Evolutionary conservation across 2,113 vertebrate species (phyloP).

Genomic region (Phocoena sinus): DNA sequence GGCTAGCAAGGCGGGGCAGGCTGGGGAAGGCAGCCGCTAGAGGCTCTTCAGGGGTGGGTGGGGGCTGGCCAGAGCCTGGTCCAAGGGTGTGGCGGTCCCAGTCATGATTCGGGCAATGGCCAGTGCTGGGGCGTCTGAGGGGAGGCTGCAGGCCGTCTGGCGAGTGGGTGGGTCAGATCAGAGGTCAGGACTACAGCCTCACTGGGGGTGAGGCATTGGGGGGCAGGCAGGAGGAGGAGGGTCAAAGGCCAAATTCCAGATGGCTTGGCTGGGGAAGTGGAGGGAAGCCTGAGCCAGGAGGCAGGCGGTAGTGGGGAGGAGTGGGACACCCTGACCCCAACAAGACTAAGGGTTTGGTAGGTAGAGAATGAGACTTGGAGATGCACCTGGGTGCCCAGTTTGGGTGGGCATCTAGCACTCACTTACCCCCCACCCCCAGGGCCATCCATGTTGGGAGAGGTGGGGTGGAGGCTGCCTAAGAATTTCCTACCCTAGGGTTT

Average conservation of each 20-base stretch:
- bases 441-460: background rate
- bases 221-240: background rate
- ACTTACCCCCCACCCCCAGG: background rate
- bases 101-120: constrained; percentile 61
- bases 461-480: background rate
- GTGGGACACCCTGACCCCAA: background rate
- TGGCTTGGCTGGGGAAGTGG: background rate
- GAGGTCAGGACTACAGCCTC: constrained; percentile 34
- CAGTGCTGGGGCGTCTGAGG: constrained; percentile 48
- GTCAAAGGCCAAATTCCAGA: constrained; percentile 52
- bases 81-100: constrained; percentile 72
- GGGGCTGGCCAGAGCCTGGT: background rate
- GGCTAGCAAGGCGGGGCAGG: constrained; percentile 60
- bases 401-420: background rate
- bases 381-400: background rate
- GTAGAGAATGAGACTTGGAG: background rate
- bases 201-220: background rate
- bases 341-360: background rate
- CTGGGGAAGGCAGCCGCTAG: constrained; percentile 63
- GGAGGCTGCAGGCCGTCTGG: constrained; percentile 46
- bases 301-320: background rate
- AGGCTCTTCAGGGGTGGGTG: constrained; percentile 51
- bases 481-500: background rate
- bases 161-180: constrained; percentile 25
- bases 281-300: background rate